These are phyloP conservation scores for Epirrhoe alternata DNA, from an alignment of 2,888 invertebrate genomes.

Conservation along the genomic window DNA sequence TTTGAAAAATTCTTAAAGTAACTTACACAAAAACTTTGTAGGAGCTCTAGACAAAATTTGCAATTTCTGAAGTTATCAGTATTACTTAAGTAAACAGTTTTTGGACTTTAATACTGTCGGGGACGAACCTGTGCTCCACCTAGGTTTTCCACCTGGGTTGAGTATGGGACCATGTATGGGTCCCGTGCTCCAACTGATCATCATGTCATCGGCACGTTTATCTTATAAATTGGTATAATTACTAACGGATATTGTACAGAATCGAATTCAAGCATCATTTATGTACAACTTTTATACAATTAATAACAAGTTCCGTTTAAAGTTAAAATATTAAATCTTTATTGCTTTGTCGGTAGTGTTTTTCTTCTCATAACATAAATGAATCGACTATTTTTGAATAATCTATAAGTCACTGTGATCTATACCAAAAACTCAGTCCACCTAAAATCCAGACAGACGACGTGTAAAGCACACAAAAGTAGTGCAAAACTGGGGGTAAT, in stretches of 20 bases:
- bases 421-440: conserved; percentile 51
- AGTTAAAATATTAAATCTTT: conserved; percentile 53
- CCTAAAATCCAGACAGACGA: conserved; percentile 59
- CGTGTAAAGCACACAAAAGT: conserved; percentile 74
- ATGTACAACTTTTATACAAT: too few species aligned
- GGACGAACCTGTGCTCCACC: too few species aligned
- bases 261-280: conserved; percentile 19
- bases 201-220: not conserved
- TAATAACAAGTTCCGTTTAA: conserved; percentile 53
- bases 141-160: too few species aligned
- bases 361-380: conserved; percentile 52
- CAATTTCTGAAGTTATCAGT: not conserved
- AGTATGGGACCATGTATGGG: too few species aligned
- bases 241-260: conserved; percentile 17
- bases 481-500: conserved; percentile 72
- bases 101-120: too few species aligned
- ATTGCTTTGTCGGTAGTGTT: conserved; percentile 56
- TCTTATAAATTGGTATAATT: conserved; percentile 3
- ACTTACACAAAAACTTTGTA: not conserved
- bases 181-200: too few species aligned
- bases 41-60: not conserved
- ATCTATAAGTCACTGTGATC: conserved; percentile 46
- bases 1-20: conserved; percentile 49
- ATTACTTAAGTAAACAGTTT: not conserved
- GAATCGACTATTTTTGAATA: conserved; percentile 49